Evolutionary conservation across 1,140 invertebrate genomes (phyloP), one percentile per base, ranked within the genome.

Genomic region (Psix sp.): DNA sequence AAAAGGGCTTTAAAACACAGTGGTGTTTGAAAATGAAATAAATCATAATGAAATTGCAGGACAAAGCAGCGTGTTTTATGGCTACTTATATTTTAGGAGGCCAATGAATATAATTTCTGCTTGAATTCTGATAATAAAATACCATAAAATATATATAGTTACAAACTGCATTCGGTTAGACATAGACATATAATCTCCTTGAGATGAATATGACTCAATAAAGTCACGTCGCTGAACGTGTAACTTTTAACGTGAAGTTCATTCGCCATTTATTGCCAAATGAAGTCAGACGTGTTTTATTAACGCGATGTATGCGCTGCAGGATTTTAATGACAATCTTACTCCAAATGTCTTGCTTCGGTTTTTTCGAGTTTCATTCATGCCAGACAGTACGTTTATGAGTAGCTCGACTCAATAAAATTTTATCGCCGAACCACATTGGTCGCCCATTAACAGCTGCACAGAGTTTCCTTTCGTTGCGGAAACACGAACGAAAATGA

Each of bases 381-480:
- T 52, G 42, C 17, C 26, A 46, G 31, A 2, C 39, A 31, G 9
- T 40, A 31, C 18, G 42, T 43, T 57, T 52, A 51, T 31, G 20
- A 51, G 24, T 4, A 26, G 40, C 17, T n/a, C 1, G 11, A 31
- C 16, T 36, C 40, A 60, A 70, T 70, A 60, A 60, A 70, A 70
- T 70, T 70, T 54, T 54, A 70, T 62, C 26, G 24, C 36, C 5
- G 16, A 33, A 16, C 40, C 46, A 45, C 46, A 59, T 68, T 59
- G 54, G 52, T 51, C 65, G 52, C 38, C 39, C n/a, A 39, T 68
- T 60, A 68, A 68, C 54, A 68, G 40, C 18, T 68, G 51, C 51
- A 54, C 65, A 52, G 21, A 52, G 59, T 68, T 46, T 60, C 35
- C 46, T 21, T 59, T 52, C 60, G 60, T 60, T 52, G 46, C 54